These are phyloP conservation scores for Struthidea cinerea DNA, from an alignment of 2,113 vertebrate species.

Conservation along the genomic window DNA sequence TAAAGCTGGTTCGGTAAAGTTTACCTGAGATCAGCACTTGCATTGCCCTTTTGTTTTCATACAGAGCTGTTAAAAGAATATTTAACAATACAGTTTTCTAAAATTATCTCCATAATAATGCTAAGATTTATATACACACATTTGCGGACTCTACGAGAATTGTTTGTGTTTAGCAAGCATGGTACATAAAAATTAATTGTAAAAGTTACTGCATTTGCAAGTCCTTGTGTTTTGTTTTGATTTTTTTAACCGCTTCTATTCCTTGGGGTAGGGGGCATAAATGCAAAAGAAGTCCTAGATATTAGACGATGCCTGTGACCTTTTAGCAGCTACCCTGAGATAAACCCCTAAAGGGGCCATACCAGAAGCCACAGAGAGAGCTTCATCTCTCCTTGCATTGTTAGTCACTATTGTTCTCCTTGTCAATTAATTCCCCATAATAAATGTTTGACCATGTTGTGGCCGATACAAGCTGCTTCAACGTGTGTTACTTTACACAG, in stretches of 20 bases:
- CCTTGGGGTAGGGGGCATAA: background rate
- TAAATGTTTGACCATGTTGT: conserved; percentile 36
- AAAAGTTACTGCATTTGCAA: background rate
- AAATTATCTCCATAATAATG: background rate
- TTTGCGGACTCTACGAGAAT: background rate
- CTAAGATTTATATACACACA: background rate
- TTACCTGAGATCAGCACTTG: background rate
- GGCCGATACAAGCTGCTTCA: background rate
- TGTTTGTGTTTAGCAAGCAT: background rate
- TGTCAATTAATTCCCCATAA: conserved; percentile 67
- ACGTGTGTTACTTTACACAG: background rate
- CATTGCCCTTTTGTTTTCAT: background rate
- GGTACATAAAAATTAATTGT: background rate
- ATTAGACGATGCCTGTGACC: background rate
- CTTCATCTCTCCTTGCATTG: conserved; percentile 18
- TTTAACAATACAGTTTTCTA: background rate
- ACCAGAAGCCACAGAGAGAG: conserved; percentile 12
- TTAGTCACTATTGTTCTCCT: conserved; percentile 62
- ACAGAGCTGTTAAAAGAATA: background rate
- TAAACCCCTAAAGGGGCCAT: conserved; percentile 53
- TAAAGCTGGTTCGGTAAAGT: background rate
- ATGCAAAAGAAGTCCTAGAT: background rate
- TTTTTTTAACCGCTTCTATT: background rate
- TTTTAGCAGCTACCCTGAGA: conserved; percentile 51
- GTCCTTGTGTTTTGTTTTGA: background rate